Evolutionary conservation across 2,797 vertebrate genomes (phyloP), one percentile per base, ranked within the genome.

Genomic region (Natrix natrix): DNA sequence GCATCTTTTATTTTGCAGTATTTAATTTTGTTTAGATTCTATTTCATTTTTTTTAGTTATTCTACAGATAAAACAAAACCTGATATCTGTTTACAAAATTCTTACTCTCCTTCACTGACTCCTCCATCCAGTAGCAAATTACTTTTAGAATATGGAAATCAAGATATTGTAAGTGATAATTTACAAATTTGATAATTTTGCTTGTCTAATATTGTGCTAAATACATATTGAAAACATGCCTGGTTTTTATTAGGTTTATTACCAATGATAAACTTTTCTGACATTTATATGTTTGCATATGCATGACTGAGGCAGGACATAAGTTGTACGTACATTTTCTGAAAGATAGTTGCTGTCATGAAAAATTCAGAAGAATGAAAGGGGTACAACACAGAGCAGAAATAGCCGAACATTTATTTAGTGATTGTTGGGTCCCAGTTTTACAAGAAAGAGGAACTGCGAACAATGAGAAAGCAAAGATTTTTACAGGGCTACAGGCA

Each of bases 131-230:
- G 96, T 94, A 91, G 54, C n/a, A 93, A 96, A 91, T 93, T 92
- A 32, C 60, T 95, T 95, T 92, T 87, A 89, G 94, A 94, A 88
- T 92, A 43, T 32, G 94, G 56, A 96, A 96, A 95, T 95, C 55
- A 0, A 95, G 93, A 92, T 94, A 94, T 0, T 89, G 97, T 98
- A 97, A 98, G 97, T 96, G 94, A 93, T 94, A 92, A 90, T 20
- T 32, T 63, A 54, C 54, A 91, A 16, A 56, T 56, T 56, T 86
- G 74, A 63, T 92, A 17, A 66, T 86, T 10, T 54, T 88, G 22
- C 37, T 16, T 28, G 22, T 48, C 90, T 52, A 88, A 14, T 43
- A 37, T 7, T 93, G 11, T 56, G 3, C 5, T 90, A 16, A 63
- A 43, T 86, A 8, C 22, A 43, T 88, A 16, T 60, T 87, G 59